These are phyloP conservation scores for Sycobia sp. DNA, from an alignment of 1,140 invertebrate genomes.

Conservation along the genomic window DNA sequence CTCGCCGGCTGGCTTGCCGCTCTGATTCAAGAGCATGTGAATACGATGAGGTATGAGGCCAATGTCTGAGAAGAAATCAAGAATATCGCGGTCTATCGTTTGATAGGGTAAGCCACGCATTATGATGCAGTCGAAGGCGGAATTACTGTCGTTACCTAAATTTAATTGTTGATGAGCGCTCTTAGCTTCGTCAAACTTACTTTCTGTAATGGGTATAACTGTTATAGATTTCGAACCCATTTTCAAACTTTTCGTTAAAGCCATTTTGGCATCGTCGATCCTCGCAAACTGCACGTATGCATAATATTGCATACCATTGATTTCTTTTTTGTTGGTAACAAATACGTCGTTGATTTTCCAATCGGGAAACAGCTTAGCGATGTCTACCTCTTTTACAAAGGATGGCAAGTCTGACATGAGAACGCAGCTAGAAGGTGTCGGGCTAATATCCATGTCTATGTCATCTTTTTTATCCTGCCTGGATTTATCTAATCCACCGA, in stretches of 20 bases:
- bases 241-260: conserved; percentile 62
- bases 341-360: conserved; percentile 71
- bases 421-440: conserved; percentile 66
- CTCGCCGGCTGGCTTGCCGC: conserved; percentile 75
- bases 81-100: conserved; percentile 76
- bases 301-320: conserved; percentile 63
- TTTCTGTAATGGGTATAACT: conserved; percentile 61
- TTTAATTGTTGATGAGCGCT: conserved; percentile 51
- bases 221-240: conserved; percentile 66
- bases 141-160: not conserved
- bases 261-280: conserved; percentile 69
- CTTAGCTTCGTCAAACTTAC: conserved; percentile 63
- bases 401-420: conserved; percentile 73
- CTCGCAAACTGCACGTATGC: conserved; percentile 78
- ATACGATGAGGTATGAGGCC: conserved; percentile 77
- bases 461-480: conserved; percentile 43
- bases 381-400: conserved; percentile 77
- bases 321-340: conserved; percentile 69
- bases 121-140: conserved; percentile 68
- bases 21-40: conserved; percentile 74
- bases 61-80: conserved; percentile 79
- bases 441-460: conserved; percentile 40
- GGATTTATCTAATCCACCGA: conserved; percentile 58
- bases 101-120: conserved; percentile 77
- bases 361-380: conserved; percentile 76